phyloP scores from a whole-genome alignment of 2,113 vertebrate species.

The Chaenocephalus aceratus region DNA sequence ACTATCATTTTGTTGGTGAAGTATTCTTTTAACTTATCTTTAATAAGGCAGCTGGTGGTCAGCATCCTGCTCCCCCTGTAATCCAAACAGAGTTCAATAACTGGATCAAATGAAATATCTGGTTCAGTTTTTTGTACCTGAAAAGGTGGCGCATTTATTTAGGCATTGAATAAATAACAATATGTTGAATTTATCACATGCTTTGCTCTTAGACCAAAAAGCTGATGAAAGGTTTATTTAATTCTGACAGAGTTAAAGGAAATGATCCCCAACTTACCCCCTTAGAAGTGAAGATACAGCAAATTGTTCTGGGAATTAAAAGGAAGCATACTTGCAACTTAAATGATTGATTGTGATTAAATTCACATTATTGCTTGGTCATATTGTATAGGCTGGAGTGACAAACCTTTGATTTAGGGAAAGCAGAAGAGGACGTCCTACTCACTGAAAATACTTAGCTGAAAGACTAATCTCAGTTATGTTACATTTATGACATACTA shows the following conservation, averaged over 20 bases:
- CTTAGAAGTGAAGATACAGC: too few relatives aligned
- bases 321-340: background rate
- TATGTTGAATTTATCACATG: background rate
- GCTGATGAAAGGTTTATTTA: background rate
- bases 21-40: background rate
- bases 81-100: constrained; percentile 26
- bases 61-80: background rate
- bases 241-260: too few relatives aligned
- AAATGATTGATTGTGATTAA: constrained; percentile 6
- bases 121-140: constrained; percentile 1
- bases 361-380: background rate
- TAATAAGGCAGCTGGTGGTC: background rate
- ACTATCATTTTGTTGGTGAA: too few relatives aligned
- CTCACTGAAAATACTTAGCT: background rate
- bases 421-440: background rate
- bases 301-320: too few relatives aligned
- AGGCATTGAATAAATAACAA: background rate
- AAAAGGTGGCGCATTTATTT: background rate
- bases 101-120: constrained; percentile 12
- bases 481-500: background rate
- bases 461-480: background rate
- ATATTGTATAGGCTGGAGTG: background rate
- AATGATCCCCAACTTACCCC: too few relatives aligned
- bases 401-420: constrained; percentile 1
- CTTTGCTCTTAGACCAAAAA: background rate